Evolutionary conservation across 2,113 vertebrate species (phyloP).

Genomic region (Pelusios castaneus): DNA sequence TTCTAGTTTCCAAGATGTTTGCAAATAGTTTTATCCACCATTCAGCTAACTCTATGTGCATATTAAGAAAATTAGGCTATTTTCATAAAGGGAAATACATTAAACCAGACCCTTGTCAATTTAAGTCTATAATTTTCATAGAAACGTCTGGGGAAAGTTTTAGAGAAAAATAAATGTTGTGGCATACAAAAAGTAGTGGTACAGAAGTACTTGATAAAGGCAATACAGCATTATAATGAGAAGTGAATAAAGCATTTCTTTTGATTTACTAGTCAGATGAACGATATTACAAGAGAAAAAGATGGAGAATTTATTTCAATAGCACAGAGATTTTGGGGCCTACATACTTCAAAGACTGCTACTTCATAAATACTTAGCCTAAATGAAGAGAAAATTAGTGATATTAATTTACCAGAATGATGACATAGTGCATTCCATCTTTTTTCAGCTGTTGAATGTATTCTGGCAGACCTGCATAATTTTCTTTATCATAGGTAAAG

Average conservation of each 20-base stretch:
- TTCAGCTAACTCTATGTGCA: neutral
- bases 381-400: neutral
- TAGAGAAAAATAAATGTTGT: neutral
- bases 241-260: neutral
- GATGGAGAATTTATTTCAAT: neutral
- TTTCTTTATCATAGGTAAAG: slow-evolving; percentile 86
- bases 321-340: accelerated
- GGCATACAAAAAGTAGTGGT: neutral
- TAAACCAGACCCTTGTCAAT: neutral
- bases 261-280: neutral
- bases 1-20: neutral
- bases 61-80: neutral
- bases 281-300: neutral
- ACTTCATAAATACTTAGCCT: neutral
- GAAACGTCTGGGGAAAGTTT: neutral
- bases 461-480: slow-evolving; percentile 81
- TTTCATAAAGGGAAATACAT: neutral
- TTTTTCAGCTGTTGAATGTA: slow-evolving; percentile 85
- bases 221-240: neutral
- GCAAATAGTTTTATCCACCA: neutral
- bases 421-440: slow-evolving; percentile 82
- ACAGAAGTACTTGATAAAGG: neutral
- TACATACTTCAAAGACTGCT: neutral
- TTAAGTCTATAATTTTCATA: neutral
- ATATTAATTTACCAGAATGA: slow-evolving; percentile 82